Evolutionary conservation across 2,113 vertebrate species (phyloP), one percentile per base, ranked within the genome.

Genomic region (Corvus hawaiiensis): DNA sequence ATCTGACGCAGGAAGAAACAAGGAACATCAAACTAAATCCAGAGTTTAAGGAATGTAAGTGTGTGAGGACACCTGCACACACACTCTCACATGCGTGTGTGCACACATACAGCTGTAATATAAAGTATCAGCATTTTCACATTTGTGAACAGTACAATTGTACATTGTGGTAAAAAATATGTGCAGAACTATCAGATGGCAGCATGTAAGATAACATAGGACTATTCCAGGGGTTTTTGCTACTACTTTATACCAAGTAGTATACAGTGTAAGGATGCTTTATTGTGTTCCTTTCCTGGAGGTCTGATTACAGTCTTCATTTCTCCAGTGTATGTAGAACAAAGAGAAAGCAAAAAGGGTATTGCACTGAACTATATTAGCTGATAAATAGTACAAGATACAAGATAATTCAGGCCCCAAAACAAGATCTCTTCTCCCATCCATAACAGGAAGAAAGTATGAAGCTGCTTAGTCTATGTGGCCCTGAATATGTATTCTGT

Each of bases 41-140:
- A 41, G 39, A 26, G 13, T 12, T 4, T 2, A 44, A 93, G 35
- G 39, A 90, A 54, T 33, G 49, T 5, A 33, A 1, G 1, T 10
- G 7, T 7, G 5, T 14, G 19, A 33, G 49, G 24, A 24, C 7
- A n/a, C 41, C 30, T 30, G 26, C 16, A 26, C 15, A 59, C 0
- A 1, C 1, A 3, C 8, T n/a, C 21, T 30, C 30, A 51, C 4
- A 10, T 15, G 11, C 1, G 0, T 14, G 6, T 3, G 12, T 0
- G 4, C 8, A 5, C 5, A 39, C 13, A 35, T 11, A 20, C 6
- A 59, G 4, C 13, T 63, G 5, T 13, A 21, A 43, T 20, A 58
- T 13, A 37, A 71, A 51, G 1, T 30, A 33, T 32, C 49, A 54
- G 3, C 9, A 17, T 14, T 63, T 76, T 64, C 19, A 68, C 11